Percentiles rank a stretch among this genome's conserved stretches.
phyloP scores from a whole-genome alignment of 2,797 vertebrate species.

The Anolis apletophallus region DNA sequence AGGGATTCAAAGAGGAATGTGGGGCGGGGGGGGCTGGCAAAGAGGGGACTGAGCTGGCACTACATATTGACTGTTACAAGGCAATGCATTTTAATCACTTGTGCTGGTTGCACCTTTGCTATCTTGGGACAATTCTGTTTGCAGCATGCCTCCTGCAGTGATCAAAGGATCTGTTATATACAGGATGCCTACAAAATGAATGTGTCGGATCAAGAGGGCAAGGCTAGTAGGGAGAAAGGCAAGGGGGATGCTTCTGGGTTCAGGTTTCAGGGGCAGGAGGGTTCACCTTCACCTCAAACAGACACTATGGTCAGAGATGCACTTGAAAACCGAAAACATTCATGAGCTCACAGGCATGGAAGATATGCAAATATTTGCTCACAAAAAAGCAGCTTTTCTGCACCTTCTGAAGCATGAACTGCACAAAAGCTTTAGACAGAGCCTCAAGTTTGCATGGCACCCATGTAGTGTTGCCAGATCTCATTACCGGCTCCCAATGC shows the following conservation, averaged over 20 bases:
- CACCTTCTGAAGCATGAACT: constrained; percentile 62
- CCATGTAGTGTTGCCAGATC: too few relatives aligned
- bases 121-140: constrained; percentile 38
- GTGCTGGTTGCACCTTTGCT: constrained; percentile 42
- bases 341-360: constrained; percentile 66
- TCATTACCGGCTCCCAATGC: too few relatives aligned
- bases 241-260: background rate
- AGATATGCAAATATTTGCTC: constrained; percentile 79
- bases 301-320: constrained; percentile 41
- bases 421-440: constrained; percentile 29
- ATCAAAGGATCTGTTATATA: background rate
- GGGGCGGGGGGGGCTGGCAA: too few relatives aligned
- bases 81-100: constrained; percentile 28
- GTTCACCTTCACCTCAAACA: background rate
- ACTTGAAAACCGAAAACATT: constrained; percentile 49
- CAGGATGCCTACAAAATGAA: background rate
- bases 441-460: constrained; percentile 10
- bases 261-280: background rate
- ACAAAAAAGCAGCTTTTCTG: constrained; percentile 54
- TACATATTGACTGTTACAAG: constrained; percentile 10
- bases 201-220: accelerated
- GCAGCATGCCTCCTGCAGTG: constrained; percentile 43
- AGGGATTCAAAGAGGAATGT: background rate
- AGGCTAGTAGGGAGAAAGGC: background rate
- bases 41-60: background rate